Conservation (phyloP, 2,797 vertebrate species). For the Tachyglossus aculeatus region DNA sequence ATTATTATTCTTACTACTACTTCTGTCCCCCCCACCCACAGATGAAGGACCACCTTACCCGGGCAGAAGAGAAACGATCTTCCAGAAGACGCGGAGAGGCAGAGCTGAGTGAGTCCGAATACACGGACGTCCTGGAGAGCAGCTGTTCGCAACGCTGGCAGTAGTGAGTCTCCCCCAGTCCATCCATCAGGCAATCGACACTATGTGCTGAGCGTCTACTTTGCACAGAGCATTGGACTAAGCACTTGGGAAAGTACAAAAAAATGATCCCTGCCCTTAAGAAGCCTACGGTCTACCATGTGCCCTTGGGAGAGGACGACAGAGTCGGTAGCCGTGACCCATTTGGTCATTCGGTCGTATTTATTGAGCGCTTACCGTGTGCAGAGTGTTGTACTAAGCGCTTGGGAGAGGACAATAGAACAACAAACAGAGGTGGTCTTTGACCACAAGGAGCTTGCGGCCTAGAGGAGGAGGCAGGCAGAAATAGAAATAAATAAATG, state of each 20-base stretch:
- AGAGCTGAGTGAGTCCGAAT: constrained; percentile 61
- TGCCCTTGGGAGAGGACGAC: too few species aligned
- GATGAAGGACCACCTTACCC: constrained; percentile 68
- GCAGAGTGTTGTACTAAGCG: too few species aligned
- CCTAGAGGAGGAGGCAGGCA: background rate
- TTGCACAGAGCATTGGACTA: too few species aligned
- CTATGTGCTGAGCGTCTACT: background rate
- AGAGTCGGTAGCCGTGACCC: too few species aligned
- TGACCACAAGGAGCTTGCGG: too few species aligned
- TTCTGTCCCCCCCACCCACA: constrained; percentile 3
- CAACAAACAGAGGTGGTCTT: too few species aligned
- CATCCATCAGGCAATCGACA: background rate
- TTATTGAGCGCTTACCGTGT: too few species aligned
- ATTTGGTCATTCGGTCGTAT: too few species aligned
- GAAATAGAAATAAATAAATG: background rate
- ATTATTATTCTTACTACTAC: background rate
- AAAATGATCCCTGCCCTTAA: too few species aligned
- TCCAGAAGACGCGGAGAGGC: constrained; percentile 2
- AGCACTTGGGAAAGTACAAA: too few species aligned
- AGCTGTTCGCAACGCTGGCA: constrained; percentile 73
- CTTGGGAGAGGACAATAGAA: too few species aligned
- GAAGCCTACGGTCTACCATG: too few species aligned
- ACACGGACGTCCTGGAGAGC: constrained; percentile 68
- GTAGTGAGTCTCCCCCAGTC: constrained; percentile 56
- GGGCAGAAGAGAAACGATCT: constrained; percentile 54